Evolutionary conservation across 1,140 invertebrate genomes (phyloP).

Genomic region (Aricia agestis): DNA sequence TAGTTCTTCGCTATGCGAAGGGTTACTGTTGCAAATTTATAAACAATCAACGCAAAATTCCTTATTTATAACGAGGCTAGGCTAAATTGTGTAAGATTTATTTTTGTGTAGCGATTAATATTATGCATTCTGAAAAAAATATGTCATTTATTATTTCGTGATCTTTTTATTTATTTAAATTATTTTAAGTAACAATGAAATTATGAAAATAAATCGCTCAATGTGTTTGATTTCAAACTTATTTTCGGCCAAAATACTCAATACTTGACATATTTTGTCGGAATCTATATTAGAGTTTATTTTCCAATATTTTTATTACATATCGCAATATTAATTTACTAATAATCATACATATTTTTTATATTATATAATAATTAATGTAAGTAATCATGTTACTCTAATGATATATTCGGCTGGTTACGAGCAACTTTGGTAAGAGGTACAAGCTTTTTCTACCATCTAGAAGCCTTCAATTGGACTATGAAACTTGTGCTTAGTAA

Average conservation of each 20-base stretch:
- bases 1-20: not conserved
- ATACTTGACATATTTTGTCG: slow-evolving; percentile 6
- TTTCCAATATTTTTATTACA: slow-evolving; percentile 18
- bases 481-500: not conserved
- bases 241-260: not conserved
- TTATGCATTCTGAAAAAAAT: not conserved
- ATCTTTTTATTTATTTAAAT: not conserved
- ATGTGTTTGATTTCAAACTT: not conserved
- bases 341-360: slow-evolving; percentile 17
- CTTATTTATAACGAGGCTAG: slow-evolving; percentile 5
- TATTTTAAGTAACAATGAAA: not conserved
- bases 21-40: not conserved
- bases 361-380: slow-evolving; percentile 15
- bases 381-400: slow-evolving; percentile 13
- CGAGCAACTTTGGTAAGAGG: not conserved
- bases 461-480: not conserved
- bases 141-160: slow-evolving; percentile 1
- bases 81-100: not conserved
- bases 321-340: slow-evolving; percentile 24
- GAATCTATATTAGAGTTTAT: slow-evolving; percentile 13
- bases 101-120: not conserved
- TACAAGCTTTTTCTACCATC: not conserved
- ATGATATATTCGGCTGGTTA: not conserved
- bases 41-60: slow-evolving; percentile 15
- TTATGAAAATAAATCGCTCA: not conserved